These are phyloP conservation scores for Caenorhabditis sp. DNA, from an alignment of 2,888 invertebrate genomes.

Conservation along the genomic window DNA sequence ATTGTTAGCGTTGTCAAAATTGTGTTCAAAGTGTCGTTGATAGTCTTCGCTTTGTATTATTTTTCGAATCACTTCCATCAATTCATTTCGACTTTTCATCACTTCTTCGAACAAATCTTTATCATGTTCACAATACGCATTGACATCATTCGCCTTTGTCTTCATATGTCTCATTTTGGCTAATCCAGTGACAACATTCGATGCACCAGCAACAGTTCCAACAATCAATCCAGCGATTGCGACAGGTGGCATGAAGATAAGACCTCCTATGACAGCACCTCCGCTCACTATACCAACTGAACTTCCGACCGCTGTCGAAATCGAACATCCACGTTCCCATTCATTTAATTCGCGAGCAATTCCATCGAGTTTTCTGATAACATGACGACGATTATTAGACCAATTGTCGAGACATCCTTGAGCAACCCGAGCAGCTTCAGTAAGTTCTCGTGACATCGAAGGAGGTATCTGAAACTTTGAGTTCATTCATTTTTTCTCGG, in stretches of 20 bases:
- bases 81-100: constrained; percentile 13
- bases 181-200: constrained; percentile 46
- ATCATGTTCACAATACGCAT: constrained; percentile 11
- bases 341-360: constrained; percentile 31
- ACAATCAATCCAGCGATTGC: constrained; percentile 52
- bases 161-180: constrained; percentile 16
- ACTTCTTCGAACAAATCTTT: constrained; percentile 16
- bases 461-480: constrained; percentile 31
- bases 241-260: constrained; percentile 48
- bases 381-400: constrained; percentile 26
- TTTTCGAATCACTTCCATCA: constrained; percentile 17
- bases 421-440: constrained; percentile 15
- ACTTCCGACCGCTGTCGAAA: constrained; percentile 51
- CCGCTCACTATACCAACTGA: constrained; percentile 47
- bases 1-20: constrained; percentile 15
- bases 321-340: constrained; percentile 44
- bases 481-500: neutral
- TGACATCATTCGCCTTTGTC: constrained; percentile 7
- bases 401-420: constrained; percentile 27
- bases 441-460: constrained; percentile 26
- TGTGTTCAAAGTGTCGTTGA: constrained; percentile 14
- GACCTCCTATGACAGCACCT: constrained; percentile 48
- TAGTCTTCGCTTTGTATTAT: constrained; percentile 22
- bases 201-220: constrained; percentile 44
- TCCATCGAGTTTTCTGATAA: neutral